Evolutionary conservation across 1,140 invertebrate genomes (phyloP), one percentile per base, ranked within the genome.

Genomic region (Formica exsecta): DNA sequence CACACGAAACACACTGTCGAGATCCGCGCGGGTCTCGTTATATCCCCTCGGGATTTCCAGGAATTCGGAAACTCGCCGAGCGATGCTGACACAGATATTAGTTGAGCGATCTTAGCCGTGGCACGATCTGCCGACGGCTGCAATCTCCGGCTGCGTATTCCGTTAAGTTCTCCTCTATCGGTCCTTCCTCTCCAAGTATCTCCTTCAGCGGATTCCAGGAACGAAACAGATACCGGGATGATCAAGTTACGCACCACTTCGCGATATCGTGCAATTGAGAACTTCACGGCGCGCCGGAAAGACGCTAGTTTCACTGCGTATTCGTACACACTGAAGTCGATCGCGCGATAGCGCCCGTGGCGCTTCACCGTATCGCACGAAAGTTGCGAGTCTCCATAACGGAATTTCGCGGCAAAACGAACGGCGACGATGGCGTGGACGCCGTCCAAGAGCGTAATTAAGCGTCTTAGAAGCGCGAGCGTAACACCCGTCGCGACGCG

Each of bases 1-100:
- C 89, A 91, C 90, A 89, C 66, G 36, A 59, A 89, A 77, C 44
- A 61, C 83, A 77, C 68, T 86, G 25, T 57, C 66, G 76, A 81
- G 68, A 68, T 83, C 68, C 68, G 38, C 6, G 38, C 6, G 38
- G 25, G 54, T 68, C 68, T 83, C 79, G n/a, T 70, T 62, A 36
- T 71, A 73, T 61, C 13, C 79, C 54, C 57, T 61, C 41, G 62
- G 6, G 4, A 51, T n/a, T 64, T 48, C 48, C 51, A 7, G 48
- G 22, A 57, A 44, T 19, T 25, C 22, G 22, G 4, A 8, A 1
- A 32, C 11, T 7, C 36, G 41, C 2, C 59, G 41, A 22, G 76
- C 48, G 29, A 77, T 41, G 32, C 29, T 41, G 19, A 36, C 51
- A 54, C 54, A 57, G 36, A 44, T 41, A 38, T 22, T 22, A 25